Percentiles rank a stretch among this genome's conserved stretches.
Conservation (phyloP, 2,888 invertebrate species). For the Trachelus tabidus region DNA sequence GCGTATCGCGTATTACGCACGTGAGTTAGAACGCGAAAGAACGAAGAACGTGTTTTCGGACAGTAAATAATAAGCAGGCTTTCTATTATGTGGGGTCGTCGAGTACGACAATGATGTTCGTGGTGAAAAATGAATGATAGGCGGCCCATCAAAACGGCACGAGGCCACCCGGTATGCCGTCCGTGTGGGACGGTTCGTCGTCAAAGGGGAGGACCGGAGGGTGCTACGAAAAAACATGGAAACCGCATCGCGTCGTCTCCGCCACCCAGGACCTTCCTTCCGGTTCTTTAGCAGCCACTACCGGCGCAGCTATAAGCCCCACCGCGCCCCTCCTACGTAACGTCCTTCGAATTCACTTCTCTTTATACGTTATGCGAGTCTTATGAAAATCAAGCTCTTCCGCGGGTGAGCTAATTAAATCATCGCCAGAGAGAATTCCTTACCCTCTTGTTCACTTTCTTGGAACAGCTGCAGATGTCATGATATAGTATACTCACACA, state of each 20-base stretch:
- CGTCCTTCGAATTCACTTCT: not conserved
- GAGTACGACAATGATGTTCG: constrained; percentile 52
- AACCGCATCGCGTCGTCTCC: constrained; percentile 66
- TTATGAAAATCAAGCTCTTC: constrained; percentile 1
- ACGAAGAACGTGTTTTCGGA: not conserved
- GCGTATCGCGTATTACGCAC: not conserved
- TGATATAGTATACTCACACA: not conserved
- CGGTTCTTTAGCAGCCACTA: constrained; percentile 39
- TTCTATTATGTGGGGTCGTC: constrained; percentile 37
- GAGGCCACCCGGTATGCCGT: constrained; percentile 53
- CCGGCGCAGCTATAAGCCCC: constrained; percentile 25
- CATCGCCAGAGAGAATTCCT: constrained; percentile 10
- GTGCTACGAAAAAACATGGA: constrained; percentile 66
- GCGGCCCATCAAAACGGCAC: constrained; percentile 59
- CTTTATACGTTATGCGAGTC: not conserved
- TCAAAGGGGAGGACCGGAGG: constrained; percentile 30
- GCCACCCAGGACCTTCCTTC: constrained; percentile 61
- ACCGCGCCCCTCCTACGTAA: constrained; percentile 13
- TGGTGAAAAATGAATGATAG: constrained; percentile 49
- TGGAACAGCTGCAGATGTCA: not conserved
- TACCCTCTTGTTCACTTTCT: not conserved
- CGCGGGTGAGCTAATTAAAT: constrained; percentile 47
- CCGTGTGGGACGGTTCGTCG: constrained; percentile 21
- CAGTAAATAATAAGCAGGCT: constrained; percentile 44
- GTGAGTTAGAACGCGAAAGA: not conserved